phyloP scores from a whole-genome alignment of 2,113 vertebrate genomes.

The Pseudopipra pipra region DNA sequence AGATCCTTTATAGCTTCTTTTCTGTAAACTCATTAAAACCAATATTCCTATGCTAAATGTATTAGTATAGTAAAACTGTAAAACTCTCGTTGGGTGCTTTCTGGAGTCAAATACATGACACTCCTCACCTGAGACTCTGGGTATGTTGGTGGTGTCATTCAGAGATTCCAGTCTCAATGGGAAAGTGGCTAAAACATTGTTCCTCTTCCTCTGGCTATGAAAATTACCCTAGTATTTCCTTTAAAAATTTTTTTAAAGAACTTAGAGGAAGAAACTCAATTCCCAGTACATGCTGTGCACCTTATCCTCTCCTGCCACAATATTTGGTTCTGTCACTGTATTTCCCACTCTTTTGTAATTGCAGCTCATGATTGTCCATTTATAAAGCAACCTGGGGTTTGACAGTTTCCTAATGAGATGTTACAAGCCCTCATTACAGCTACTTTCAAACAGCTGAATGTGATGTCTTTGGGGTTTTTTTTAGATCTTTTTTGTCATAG shows the following conservation, averaged over 20 bases:
- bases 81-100: neutral
- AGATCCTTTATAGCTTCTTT: neutral
- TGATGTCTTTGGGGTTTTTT: neutral
- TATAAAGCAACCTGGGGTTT: constrained; percentile 44
- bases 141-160: neutral
- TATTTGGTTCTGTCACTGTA: constrained; percentile 17
- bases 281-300: neutral
- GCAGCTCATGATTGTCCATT: constrained; percentile 36
- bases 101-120: neutral
- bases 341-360: constrained; percentile 35
- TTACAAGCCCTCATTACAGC: constrained; percentile 44
- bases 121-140: neutral
- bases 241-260: neutral
- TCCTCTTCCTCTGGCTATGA: neutral
- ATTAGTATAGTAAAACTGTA: neutral
- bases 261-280: neutral
- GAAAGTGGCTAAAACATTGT: neutral
- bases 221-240: neutral
- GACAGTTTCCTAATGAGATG: constrained; percentile 50
- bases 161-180: neutral
- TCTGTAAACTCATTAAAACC: neutral
- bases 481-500: neutral
- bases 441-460: constrained; percentile 43
- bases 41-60: neutral
- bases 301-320: constrained; percentile 4